Evolutionary conservation across 2,888 invertebrate species (phyloP).

Genomic region (Neuroscelio doddi): DNA sequence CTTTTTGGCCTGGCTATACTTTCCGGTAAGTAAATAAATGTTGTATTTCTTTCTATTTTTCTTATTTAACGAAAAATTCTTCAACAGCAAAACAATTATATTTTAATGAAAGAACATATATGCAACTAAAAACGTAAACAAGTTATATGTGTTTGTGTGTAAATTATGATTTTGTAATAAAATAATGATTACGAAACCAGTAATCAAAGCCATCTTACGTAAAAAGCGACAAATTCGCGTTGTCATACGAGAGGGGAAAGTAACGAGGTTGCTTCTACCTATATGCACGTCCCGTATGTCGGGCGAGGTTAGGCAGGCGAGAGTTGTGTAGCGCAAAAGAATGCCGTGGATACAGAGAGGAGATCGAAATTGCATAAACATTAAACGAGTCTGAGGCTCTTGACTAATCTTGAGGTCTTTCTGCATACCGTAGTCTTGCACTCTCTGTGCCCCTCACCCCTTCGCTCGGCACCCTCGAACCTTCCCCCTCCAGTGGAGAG

Average conservation of each 20-base stretch:
- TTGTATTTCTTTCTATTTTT: no score
- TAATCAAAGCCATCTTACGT: not conserved
- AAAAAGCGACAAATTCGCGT: not conserved
- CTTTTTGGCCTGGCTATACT: slow-evolving; percentile 89
- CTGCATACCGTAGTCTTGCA: slow-evolving; percentile 61
- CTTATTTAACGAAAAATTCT: no score
- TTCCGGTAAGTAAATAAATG: slow-evolving; percentile 82
- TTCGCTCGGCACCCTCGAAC: slow-evolving; percentile 25
- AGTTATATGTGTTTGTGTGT: no score
- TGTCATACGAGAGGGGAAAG: slow-evolving; percentile 21
- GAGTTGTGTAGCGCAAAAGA: slow-evolving; percentile 30
- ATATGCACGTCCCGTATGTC: not conserved
- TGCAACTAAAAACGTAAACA: no score
- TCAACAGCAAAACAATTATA: no score
- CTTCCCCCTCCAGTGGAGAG: slow-evolving; percentile 15
- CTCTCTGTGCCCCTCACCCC: slow-evolving; percentile 32
- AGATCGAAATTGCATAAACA: slow-evolving; percentile 57
- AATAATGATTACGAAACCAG: no score
- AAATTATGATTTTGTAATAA: no score
- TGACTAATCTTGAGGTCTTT: slow-evolving; percentile 66
- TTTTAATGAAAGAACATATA: no score
- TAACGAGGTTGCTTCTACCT: slow-evolving; percentile 15
- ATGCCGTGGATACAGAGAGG: slow-evolving; percentile 35
- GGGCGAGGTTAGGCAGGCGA: slow-evolving; percentile 24
- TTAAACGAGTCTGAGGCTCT: slow-evolving; percentile 57